A percentile compares a stretch with the other conserved stretches of the same genome.
Evolutionary conservation across 2,113 vertebrate species (phyloP).

Genomic region (Takifugu flavidus): DNA sequence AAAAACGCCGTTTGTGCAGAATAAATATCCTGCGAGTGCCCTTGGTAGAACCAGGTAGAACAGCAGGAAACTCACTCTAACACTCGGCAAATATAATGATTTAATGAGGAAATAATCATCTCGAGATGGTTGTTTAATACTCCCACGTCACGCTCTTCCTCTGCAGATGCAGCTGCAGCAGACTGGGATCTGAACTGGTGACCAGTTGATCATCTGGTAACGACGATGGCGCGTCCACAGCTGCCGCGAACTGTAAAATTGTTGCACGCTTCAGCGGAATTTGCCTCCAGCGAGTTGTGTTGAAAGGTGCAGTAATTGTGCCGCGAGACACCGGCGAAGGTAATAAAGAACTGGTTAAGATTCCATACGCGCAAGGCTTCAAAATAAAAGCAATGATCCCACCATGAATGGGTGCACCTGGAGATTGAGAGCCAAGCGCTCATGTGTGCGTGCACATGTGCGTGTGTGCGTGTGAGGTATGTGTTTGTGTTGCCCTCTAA

Average conservation of each 20-base stretch:
- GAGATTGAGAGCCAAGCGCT: conserved; percentile 36
- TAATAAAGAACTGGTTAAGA: conserved; percentile 56
- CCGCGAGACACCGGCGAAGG: conserved; percentile 60
- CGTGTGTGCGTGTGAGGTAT: conserved; percentile 8
- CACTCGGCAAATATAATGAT: too few relatives aligned
- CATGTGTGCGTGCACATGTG: background rate
- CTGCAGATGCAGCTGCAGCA: conserved; percentile 48
- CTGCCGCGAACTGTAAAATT: conserved; percentile 42
- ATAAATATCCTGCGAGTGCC: conserved; percentile 41
- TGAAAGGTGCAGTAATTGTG: conserved; percentile 64
- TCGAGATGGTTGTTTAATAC: too few relatives aligned
- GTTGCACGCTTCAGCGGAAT: conserved; percentile 35
- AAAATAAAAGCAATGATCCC: conserved; percentile 58
- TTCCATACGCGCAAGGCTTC: conserved; percentile 35
- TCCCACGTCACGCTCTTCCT: background rate
- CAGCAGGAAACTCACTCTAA: too few relatives aligned
- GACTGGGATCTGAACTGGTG: background rate
- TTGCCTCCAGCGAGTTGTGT: conserved; percentile 39
- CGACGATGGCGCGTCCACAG: background rate
- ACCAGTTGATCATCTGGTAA: conserved; percentile 37
- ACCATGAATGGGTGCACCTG: conserved; percentile 28
- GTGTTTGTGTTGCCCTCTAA: conserved; percentile 47
- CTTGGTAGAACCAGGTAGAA: conserved; percentile 24
- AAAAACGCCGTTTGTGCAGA: conserved; percentile 58
- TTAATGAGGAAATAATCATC: too few relatives aligned